Conservation (phyloP, 2,113 vertebrate genomes). For the Sander vitreus region DNA sequence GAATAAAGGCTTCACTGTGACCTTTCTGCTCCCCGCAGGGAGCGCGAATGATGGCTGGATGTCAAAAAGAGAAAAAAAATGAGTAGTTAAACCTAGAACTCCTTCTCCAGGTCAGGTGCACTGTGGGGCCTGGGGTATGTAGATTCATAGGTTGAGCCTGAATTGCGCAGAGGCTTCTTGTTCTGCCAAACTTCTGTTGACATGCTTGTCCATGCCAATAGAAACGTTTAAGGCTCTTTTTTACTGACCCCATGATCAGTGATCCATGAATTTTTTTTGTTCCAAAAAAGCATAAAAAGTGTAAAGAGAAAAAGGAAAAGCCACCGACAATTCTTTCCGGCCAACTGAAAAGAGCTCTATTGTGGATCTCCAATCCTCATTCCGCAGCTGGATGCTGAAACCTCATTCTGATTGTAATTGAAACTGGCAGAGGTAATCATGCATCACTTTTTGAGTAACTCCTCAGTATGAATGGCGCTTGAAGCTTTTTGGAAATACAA, state of each 20-base stretch:
- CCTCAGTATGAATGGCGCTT: slow-evolving; percentile 16
- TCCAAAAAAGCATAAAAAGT: slow-evolving; percentile 28
- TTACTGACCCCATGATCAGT: slow-evolving; percentile 34
- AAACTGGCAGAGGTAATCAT: slow-evolving; percentile 43
- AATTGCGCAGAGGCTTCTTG: slow-evolving; percentile 24
- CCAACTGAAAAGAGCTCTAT: slow-evolving; percentile 3
- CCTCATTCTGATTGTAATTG: slow-evolving; percentile 12
- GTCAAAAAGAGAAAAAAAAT: slow-evolving; percentile 53
- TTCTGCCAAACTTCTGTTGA: slow-evolving; percentile 67
- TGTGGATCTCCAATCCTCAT: slow-evolving; percentile 7
- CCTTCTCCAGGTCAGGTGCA: slow-evolving; percentile 65
- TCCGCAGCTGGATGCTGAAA: slow-evolving; percentile 43
- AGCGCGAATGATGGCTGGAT: slow-evolving; percentile 56
- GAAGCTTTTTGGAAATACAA: slow-evolving; percentile 15
- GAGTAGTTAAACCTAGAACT: slow-evolving; percentile 57
- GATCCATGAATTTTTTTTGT: slow-evolving; percentile 11
- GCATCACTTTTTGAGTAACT: slow-evolving; percentile 18
- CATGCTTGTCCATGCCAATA: slow-evolving; percentile 52
- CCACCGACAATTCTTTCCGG: slow-evolving; percentile 18
- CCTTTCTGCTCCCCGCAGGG: slow-evolving; percentile 59
- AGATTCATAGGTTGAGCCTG: slow-evolving; percentile 34
- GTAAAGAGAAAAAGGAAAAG: slow-evolving; percentile 7
- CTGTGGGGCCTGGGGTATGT: slow-evolving; percentile 26
- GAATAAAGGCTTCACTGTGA: slow-evolving; percentile 63
- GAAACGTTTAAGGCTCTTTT: slow-evolving; percentile 53